These are phyloP conservation scores for Potamarius usumacintae DNA, from an alignment of 2,113 vertebrate species.

Conservation along the genomic window DNA sequence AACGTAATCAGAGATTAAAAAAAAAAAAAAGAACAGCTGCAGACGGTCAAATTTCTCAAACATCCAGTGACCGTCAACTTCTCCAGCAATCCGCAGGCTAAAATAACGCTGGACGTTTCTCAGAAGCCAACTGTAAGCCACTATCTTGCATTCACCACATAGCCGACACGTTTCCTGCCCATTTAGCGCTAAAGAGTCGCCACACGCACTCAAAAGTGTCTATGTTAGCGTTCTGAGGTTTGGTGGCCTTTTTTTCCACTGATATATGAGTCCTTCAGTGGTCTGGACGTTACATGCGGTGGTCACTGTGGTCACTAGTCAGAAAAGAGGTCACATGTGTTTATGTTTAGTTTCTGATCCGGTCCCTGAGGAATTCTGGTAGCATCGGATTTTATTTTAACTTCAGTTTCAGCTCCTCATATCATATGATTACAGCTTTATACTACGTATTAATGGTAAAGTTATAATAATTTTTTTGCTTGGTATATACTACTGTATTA, in stretches of 20 bases:
- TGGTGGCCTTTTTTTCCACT: slow-evolving; percentile 12
- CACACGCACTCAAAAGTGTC: neutral
- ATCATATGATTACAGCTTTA: neutral
- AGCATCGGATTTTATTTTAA: neutral
- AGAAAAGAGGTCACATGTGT: slow-evolving; percentile 30
- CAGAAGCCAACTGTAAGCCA: neutral
- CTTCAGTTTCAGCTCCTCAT: neutral
- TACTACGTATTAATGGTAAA: neutral
- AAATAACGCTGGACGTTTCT: slow-evolving; percentile 14
- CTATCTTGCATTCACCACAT: neutral
- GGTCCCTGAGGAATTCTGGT: neutral
- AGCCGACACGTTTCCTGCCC: slow-evolving; percentile 35
- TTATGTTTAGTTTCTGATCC: slow-evolving; percentile 12
- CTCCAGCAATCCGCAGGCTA: slow-evolving; percentile 17
- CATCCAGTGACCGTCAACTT: slow-evolving; percentile 14
- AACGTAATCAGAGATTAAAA: neutral
- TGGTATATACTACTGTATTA: neutral
- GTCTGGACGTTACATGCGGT: slow-evolving; percentile 1
- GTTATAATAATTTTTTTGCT: neutral
- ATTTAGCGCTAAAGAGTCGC: slow-evolving; percentile 6
- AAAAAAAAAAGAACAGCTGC: slow-evolving; percentile 14
- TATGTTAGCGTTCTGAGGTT: slow-evolving; percentile 32
- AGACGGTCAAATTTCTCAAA: slow-evolving; percentile 15
- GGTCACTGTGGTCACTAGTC: slow-evolving; percentile 22
- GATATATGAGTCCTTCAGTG: slow-evolving; percentile 3